Base-by-base conservation (phyloP, 2,113 vertebrate species). In the Lynx canadensis region DNA sequence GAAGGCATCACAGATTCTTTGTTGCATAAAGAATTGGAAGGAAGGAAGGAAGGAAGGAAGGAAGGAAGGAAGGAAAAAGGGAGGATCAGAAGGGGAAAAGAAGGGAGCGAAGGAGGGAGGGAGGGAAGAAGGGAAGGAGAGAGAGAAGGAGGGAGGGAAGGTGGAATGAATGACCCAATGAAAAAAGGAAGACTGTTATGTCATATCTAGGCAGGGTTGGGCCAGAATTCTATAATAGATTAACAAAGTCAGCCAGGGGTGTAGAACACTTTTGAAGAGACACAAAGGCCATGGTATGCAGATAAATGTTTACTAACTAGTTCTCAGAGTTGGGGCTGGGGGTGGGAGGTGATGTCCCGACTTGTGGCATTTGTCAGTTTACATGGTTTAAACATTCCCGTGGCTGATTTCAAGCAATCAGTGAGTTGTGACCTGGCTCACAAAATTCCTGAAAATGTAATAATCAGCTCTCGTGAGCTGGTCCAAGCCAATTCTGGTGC, bases 331-430 rank as follows among this genome's bases (percentile, higher is more conserved):
- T 80, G 69, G 50, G 48, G 38, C 48, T 68, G 57, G 55, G 27
- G 18, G 23, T 36, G 9, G 41, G 55, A 18, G 27, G 16, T 33
- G 18, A 45, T 21, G 36, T 63, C 23, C 57, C 81, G 48, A 89
- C 84, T 74, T 65, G 41, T 63, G 36, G 23, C 55, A 81, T 95
- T 97, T 90, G 55, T 29, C 25, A 57, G 18, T 87, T 93, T 78
- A 60, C 3, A 1, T 55, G 52, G 25, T 71, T 33, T 89, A 71
- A 93, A 50, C 85, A 52, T 85, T 92, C 38, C 31, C 45, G 7
- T 31, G 27, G 50, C 29, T 83, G 55, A 79, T 95, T 94, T 95
- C 65, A 83, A 87, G 60, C 52, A 74, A 79, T 48, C 48, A 38
- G 4, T 73, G 83, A 23, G 27, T 71, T 95, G 73, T 66, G 66